A percentile compares a stretch with the other conserved stretches of the same genome.
Evolutionary conservation across 2,113 vertebrate genomes (phyloP).

Genomic region (Galemys pyrenaicus): DNA sequence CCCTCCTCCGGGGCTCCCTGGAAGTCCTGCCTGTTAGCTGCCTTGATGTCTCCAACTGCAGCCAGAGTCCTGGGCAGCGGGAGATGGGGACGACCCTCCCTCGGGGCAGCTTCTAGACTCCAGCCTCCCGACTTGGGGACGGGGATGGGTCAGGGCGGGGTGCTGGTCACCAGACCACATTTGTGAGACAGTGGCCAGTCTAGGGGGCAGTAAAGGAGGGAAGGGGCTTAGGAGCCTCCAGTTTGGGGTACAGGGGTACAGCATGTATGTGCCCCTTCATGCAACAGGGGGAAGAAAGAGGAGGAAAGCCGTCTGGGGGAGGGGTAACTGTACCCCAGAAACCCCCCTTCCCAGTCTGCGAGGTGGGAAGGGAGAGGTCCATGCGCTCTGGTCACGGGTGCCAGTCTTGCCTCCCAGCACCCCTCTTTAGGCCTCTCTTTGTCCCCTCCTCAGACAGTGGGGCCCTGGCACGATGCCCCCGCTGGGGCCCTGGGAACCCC

Average conservation of each 20-base stretch:
- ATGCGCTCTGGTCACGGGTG: rapidly evolving
- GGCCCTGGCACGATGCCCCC: background rate
- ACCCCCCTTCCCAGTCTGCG: background rate
- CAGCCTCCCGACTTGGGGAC: background rate
- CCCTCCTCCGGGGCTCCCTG: background rate
- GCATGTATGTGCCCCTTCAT: background rate
- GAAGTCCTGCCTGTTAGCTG: conserved; percentile 25
- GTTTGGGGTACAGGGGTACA: background rate
- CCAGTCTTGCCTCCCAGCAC: background rate
- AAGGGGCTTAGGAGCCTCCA: background rate
- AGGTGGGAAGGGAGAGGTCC: background rate
- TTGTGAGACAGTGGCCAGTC: background rate
- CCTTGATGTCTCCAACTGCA: background rate
- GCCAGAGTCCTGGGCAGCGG: background rate
- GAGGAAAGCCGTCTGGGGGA: background rate
- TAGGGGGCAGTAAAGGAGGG: background rate
- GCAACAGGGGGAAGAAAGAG: too few species aligned
- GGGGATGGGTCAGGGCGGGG: background rate
- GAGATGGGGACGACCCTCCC: background rate
- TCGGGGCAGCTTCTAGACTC: background rate
- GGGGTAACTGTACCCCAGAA: rapidly evolving
- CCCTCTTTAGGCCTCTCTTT: too few species aligned
- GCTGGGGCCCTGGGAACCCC: background rate
- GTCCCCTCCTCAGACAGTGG: background rate
- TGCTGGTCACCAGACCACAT: background rate